Conservation (phyloP, 64 coral and sea anemone species). For the Catalaphyllia jardinei region DNA sequence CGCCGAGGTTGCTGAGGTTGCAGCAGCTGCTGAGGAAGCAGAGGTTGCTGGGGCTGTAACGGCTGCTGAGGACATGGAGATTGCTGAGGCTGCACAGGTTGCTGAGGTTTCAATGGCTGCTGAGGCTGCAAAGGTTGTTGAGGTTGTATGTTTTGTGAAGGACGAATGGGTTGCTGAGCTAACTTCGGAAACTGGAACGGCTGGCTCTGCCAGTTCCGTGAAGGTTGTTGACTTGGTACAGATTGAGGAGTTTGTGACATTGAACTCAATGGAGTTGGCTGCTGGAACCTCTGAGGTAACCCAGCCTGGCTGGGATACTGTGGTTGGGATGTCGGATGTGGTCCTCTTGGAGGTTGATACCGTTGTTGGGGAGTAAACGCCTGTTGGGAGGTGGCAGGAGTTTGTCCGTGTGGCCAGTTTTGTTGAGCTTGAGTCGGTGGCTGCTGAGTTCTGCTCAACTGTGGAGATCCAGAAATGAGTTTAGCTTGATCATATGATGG, state of each 20-base stretch:
- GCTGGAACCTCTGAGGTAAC: slow-evolving; percentile 24
- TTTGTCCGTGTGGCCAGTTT: slow-evolving; percentile 6
- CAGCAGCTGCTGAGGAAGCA: background rate
- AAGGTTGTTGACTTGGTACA: slow-evolving; percentile 10
- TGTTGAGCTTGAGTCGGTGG: background rate
- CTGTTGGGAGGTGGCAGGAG: background rate
- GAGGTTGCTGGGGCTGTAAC: background rate
- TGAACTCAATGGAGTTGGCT: slow-evolving; percentile 23
- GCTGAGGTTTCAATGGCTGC: background rate
- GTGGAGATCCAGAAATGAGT: background rate
- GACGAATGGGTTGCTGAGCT: slow-evolving; percentile 18
- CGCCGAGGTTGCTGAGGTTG: background rate
- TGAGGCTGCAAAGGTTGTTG: slow-evolving; percentile 12
- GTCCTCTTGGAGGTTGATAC: slow-evolving; percentile 32
- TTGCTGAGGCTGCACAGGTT: slow-evolving; percentile 3
- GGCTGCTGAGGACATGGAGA: too few species aligned
- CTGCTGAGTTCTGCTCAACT: background rate
- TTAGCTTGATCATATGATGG: slow-evolving; percentile 47
- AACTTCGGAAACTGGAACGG: slow-evolving; percentile 42
- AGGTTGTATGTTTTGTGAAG: slow-evolving; percentile 45
- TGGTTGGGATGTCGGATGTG: slow-evolving; percentile 16
- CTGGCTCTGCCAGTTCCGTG: slow-evolving; percentile 29
- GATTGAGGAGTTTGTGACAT: slow-evolving; percentile 39
- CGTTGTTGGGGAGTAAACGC: slow-evolving; percentile 12
- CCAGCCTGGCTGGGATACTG: slow-evolving; percentile 9